phyloP scores from a whole-genome alignment of 2,113 vertebrate genomes.

The Illadopsis cleaveri region DNA sequence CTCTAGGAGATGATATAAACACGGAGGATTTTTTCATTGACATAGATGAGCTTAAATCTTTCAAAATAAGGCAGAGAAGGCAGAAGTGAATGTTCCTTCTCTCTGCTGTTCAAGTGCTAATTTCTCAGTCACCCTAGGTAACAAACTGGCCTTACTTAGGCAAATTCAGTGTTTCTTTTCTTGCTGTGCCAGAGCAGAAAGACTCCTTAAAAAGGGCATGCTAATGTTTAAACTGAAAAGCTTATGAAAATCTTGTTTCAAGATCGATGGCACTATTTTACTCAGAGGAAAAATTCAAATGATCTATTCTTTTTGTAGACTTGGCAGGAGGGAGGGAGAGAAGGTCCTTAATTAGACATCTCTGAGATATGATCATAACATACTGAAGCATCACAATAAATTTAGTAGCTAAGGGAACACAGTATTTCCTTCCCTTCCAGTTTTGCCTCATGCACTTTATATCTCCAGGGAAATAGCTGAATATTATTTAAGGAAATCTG shows the following conservation, averaged over 20 bases:
- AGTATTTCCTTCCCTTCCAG: not conserved
- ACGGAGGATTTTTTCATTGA: not conserved
- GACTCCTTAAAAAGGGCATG: not conserved
- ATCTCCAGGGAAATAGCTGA: not conserved
- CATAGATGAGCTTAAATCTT: not conserved
- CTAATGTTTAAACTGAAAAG: not conserved
- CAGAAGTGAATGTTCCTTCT: not conserved
- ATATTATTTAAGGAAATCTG: not conserved
- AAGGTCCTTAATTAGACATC: not conserved
- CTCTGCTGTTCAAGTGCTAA: not conserved
- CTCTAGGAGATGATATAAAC: not conserved
- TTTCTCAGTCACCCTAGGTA: not conserved
- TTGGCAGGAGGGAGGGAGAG: not conserved
- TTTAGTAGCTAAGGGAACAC: not conserved
- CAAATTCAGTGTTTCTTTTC: not conserved
- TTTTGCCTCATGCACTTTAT: not conserved
- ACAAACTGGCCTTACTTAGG: not conserved
- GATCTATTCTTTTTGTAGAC: not conserved
- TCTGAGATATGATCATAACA: not conserved
- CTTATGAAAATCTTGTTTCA: not conserved
- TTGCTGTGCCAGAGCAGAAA: not conserved
- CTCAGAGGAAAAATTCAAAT: not conserved
- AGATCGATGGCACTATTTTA: not conserved
- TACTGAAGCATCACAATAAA: not conserved
- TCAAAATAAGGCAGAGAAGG: not conserved